Conservation (phyloP, 2,888 invertebrate genomes). For the Coremacera marginata region DNA sequence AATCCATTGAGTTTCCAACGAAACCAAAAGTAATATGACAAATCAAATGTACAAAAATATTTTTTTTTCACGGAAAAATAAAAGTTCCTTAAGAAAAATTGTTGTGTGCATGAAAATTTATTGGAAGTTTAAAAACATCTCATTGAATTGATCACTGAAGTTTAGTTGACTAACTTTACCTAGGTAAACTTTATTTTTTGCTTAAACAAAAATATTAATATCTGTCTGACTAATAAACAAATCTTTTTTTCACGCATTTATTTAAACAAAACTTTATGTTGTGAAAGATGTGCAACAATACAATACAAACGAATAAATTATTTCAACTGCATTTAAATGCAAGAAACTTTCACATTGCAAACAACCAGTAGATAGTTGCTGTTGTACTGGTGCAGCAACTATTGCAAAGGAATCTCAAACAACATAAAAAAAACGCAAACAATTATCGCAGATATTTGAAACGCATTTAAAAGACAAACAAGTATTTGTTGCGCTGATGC, state of each 20-base stretch:
- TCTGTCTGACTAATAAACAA: background rate
- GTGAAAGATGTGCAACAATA: constrained; percentile 2
- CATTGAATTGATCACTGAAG: too few relatives aligned
- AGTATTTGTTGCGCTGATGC: background rate
- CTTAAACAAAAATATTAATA: too few relatives aligned
- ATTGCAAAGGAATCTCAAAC: background rate
- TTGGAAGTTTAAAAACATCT: too few relatives aligned
- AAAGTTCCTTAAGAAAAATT: too few relatives aligned
- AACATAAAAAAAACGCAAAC: background rate
- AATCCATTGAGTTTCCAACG: too few relatives aligned
- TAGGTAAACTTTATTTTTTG: too few relatives aligned
- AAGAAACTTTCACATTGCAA: constrained; percentile 30
- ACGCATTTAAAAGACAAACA: background rate
- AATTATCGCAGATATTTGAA: background rate
- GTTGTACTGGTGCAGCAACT: background rate
- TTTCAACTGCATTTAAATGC: background rate
- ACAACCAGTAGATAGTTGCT: background rate
- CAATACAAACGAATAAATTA: background rate
- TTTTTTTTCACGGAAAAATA: too few relatives aligned
- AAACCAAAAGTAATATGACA: too few relatives aligned
- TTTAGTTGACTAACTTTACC: too few relatives aligned
- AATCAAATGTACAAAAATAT: too few relatives aligned
- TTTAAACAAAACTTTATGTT: background rate
- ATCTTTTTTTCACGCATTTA: background rate
- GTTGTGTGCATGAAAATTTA: too few relatives aligned